Evolutionary conservation across 2,888 invertebrate genomes (phyloP).

Genomic region (Atherix ibis): DNA sequence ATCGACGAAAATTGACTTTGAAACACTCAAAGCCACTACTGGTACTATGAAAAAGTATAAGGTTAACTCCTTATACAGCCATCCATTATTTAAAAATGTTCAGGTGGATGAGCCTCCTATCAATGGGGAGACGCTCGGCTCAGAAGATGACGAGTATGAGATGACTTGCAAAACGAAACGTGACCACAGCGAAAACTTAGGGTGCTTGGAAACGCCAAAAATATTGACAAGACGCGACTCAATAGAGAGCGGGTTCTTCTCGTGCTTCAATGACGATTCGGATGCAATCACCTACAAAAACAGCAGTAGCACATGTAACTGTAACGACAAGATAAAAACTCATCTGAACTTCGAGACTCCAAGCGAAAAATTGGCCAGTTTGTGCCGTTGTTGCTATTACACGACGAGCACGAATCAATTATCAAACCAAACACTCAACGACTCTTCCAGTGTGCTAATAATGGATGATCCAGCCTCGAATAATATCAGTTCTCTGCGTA

Average conservation of each 20-base stretch:
- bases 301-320: conserved; percentile 14
- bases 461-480: conserved; percentile 41
- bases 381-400: conserved; percentile 27
- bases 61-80: conserved; percentile 41
- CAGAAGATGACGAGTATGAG: neutral
- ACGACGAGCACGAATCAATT: conserved; percentile 9
- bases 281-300: conserved; percentile 41
- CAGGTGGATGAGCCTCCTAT: conserved; percentile 11
- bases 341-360: conserved; percentile 22
- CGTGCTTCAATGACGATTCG: conserved; percentile 66
- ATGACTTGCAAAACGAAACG: conserved; percentile 1
- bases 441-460: conserved; percentile 38
- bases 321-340: conserved; percentile 27
- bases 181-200: conserved; percentile 4
- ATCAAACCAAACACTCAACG: conserved; percentile 22
- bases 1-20: conserved; percentile 10
- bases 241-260: conserved; percentile 81
- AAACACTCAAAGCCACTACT: conserved; percentile 11
- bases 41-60: conserved; percentile 32
- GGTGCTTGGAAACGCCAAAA: conserved; percentile 19
- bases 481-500: conserved; percentile 40
- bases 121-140: neutral
- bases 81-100: conserved; percentile 36
- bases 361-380: conserved; percentile 28
- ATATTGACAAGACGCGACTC: conserved; percentile 60